These are phyloP conservation scores for Hemaris fuciformis DNA, from an alignment of 2,888 invertebrate genomes.

Conservation along the genomic window DNA sequence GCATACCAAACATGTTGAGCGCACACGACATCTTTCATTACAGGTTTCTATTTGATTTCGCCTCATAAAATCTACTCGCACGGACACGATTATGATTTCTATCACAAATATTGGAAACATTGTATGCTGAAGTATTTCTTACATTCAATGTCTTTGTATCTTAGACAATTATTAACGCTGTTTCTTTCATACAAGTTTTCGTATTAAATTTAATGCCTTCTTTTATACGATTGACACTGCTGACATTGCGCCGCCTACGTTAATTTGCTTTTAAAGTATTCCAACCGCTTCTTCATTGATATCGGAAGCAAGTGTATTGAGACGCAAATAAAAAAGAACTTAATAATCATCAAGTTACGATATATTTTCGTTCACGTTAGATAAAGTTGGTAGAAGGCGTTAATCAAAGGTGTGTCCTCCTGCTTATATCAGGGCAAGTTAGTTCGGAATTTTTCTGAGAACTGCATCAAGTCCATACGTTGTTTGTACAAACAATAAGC, in stretches of 20 bases:
- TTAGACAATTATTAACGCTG: constrained; percentile 32
- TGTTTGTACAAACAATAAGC: constrained; percentile 70
- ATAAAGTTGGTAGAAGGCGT: constrained; percentile 52
- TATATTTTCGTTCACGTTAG: constrained; percentile 33
- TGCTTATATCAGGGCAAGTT: constrained; percentile 50
- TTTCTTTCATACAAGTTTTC: constrained; percentile 18
- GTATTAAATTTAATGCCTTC: constrained; percentile 7
- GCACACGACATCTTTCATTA: constrained; percentile 76
- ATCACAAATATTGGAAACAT: constrained; percentile 70
- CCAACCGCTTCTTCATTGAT: constrained; percentile 53
- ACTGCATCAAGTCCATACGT: constrained; percentile 50
- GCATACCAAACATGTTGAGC: constrained; percentile 69
- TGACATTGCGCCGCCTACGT: constrained; percentile 40
- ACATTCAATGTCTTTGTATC: constrained; percentile 29
- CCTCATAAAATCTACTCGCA: constrained; percentile 73
- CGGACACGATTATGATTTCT: constrained; percentile 75
- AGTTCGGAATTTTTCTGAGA: constrained; percentile 66
- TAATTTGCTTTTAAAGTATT: constrained; percentile 42
- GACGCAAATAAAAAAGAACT: constrained; percentile 34
- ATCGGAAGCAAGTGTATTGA: constrained; percentile 33
- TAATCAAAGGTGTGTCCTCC: constrained; percentile 68
- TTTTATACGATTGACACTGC: constrained; percentile 34
- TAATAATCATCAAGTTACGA: constrained; percentile 32
- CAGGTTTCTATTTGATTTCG: constrained; percentile 81
- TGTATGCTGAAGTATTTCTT: constrained; percentile 42